phyloP scores from a whole-genome alignment of 2,113 vertebrate species.

The Hiodon alosoides region DNA sequence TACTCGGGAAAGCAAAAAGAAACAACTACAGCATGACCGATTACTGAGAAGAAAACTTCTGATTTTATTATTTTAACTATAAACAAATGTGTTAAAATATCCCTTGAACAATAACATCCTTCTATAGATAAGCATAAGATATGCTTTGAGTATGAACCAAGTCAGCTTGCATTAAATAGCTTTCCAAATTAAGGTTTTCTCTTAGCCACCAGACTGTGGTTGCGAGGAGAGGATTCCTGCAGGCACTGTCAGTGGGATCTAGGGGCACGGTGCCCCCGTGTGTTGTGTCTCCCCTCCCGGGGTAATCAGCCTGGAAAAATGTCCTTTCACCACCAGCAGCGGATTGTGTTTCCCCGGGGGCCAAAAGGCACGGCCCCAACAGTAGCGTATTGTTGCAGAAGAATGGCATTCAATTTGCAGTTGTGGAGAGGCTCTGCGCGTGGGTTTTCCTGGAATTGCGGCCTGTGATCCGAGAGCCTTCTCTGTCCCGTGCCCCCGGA shows the following conservation, averaged over 20 bases:
- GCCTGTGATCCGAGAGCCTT: conserved; percentile 46
- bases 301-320: conserved; percentile 52
- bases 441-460: conserved; percentile 39
- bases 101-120: too few relatives aligned
- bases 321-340: conserved; percentile 40
- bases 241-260: conserved; percentile 38
- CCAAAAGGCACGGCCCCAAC: conserved; percentile 55
- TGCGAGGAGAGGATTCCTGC: conserved; percentile 26
- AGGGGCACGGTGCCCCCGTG: conserved; percentile 31
- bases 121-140: too few relatives aligned
- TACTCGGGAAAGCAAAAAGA: too few relatives aligned
- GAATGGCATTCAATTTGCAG: conserved; percentile 56
- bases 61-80: too few relatives aligned
- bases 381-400: conserved; percentile 61
- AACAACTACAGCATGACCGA: too few relatives aligned
- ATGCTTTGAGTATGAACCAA: not conserved
- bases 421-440: conserved; percentile 45
- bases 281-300: conserved; percentile 43
- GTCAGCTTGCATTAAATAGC: not conserved
- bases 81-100: too few relatives aligned
- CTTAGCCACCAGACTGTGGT: conserved; percentile 10
- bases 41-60: too few relatives aligned
- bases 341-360: conserved; percentile 60
- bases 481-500: conserved; percentile 17
- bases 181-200: not conserved